These are phyloP conservation scores for Argyresthia albistria DNA, from an alignment of 2,888 invertebrate species.

Conservation along the genomic window DNA sequence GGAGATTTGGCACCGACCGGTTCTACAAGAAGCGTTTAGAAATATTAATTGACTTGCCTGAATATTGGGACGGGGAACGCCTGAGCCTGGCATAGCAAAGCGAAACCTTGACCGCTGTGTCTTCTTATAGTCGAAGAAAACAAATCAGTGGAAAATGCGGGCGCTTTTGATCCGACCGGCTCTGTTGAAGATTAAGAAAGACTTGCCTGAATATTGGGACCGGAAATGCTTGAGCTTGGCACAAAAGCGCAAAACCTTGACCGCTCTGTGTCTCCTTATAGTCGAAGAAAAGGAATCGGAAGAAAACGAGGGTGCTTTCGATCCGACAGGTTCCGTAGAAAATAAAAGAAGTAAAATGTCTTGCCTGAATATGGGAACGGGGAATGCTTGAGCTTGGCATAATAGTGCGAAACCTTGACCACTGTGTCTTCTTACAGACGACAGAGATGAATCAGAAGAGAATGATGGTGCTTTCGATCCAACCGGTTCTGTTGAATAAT, in stretches of 20 bases:
- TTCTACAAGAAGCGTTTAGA: constrained; percentile 57
- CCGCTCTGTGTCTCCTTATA: constrained; percentile 72
- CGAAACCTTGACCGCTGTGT: constrained; percentile 67
- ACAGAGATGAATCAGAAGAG: constrained; percentile 76
- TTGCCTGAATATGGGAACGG: constrained; percentile 80
- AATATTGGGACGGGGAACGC: constrained; percentile 78
- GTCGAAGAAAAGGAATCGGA: constrained; percentile 67
- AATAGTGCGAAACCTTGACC: constrained; percentile 73
- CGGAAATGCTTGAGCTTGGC: constrained; percentile 76
- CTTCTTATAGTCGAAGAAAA: constrained; percentile 54
- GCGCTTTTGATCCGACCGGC: constrained; percentile 63
- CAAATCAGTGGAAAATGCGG: constrained; percentile 66
- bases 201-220: constrained; percentile 23
- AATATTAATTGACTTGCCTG: constrained; percentile 69
- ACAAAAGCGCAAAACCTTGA: constrained; percentile 57
- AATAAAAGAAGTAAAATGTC: constrained; percentile 29
- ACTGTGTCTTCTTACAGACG: constrained; percentile 71
- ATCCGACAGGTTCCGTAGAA: constrained; percentile 66
- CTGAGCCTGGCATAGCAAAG: constrained; percentile 79
- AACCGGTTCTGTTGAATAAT: constrained; percentile 73
- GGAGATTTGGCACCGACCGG: constrained; percentile 67
- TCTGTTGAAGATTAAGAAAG: constrained; percentile 6
- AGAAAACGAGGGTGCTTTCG: constrained; percentile 67
- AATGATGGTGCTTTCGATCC: constrained; percentile 78
- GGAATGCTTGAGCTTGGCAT: constrained; percentile 82